These are phyloP conservation scores for Scyliorhinus canicula DNA, from an alignment of 2,797 vertebrate genomes.

Conservation along the genomic window DNA sequence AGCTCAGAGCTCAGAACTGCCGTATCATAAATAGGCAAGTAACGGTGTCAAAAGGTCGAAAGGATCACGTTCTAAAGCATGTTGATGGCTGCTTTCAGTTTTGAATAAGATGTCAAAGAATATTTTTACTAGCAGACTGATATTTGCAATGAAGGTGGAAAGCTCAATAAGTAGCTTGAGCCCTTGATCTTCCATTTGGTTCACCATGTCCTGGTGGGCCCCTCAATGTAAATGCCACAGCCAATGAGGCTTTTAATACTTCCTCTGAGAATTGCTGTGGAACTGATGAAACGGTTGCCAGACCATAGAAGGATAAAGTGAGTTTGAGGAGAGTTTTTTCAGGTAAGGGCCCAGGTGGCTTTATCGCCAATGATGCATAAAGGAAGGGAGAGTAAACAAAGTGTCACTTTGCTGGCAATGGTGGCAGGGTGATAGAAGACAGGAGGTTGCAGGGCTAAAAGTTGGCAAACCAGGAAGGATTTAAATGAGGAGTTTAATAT, in stretches of 20 bases:
- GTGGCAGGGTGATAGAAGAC: not conserved
- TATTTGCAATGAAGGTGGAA: not conserved
- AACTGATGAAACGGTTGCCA: not conserved
- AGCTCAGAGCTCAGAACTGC: not conserved
- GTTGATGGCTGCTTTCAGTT: not conserved
- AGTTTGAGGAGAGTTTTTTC: not conserved
- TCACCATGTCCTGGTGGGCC: not conserved
- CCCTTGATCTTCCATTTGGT: not conserved
- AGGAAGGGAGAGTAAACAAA: not conserved
- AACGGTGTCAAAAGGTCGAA: not conserved
- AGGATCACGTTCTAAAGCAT: not conserved
- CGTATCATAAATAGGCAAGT: not conserved
- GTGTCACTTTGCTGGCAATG: no score
- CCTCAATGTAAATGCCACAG: not conserved
- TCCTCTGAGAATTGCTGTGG: not conserved
- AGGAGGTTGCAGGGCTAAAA: not conserved
- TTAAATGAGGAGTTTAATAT: not conserved
- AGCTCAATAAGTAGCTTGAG: not conserved
- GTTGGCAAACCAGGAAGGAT: not conserved
- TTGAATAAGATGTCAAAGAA: not conserved
- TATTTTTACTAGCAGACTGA: not conserved
- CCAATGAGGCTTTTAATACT: not conserved
- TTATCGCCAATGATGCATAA: not conserved
- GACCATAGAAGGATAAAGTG: not conserved
- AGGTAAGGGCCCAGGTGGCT: not conserved